Evolutionary conservation across 2,797 vertebrate genomes (phyloP).

Genomic region (Halcyon chelicuti): DNA sequence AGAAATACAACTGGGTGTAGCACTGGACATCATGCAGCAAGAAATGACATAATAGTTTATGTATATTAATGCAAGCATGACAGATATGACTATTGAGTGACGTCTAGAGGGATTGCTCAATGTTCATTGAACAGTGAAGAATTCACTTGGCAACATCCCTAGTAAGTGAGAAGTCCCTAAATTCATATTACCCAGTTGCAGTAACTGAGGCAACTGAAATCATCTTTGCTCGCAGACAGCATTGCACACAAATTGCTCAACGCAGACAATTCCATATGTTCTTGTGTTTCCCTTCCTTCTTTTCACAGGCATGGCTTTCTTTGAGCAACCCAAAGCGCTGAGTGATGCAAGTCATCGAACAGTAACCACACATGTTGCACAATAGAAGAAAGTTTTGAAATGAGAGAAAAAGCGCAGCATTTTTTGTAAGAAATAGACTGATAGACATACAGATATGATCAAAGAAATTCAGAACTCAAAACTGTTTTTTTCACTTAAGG

Average conservation of each 20-base stretch:
- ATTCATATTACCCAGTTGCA: slow-evolving; percentile 21
- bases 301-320: not conserved
- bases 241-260: not conserved
- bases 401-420: not conserved
- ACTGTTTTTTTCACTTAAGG: not conserved
- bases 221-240: not conserved
- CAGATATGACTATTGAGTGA: not conserved
- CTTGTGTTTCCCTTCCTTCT: not conserved
- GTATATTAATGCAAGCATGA: not conserved
- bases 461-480: not conserved
- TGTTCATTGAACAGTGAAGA: not conserved
- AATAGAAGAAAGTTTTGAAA: slow-evolving; percentile 2
- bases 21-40: not conserved
- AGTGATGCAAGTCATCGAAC: not conserved
- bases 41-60: not conserved
- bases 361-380: not conserved
- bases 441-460: not conserved
- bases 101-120: slow-evolving; percentile 9
- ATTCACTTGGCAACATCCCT: slow-evolving; percentile 2
- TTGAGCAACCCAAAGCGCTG: not conserved
- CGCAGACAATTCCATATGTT: not conserved
- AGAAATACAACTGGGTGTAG: not conserved
- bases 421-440: not conserved
- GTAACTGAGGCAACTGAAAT: not conserved
- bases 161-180: slow-evolving; percentile 6